Evolutionary conservation across 2,797 vertebrate species (phyloP), one percentile per base, ranked within the genome.

Genomic region (Echiichthys vipera): DNA sequence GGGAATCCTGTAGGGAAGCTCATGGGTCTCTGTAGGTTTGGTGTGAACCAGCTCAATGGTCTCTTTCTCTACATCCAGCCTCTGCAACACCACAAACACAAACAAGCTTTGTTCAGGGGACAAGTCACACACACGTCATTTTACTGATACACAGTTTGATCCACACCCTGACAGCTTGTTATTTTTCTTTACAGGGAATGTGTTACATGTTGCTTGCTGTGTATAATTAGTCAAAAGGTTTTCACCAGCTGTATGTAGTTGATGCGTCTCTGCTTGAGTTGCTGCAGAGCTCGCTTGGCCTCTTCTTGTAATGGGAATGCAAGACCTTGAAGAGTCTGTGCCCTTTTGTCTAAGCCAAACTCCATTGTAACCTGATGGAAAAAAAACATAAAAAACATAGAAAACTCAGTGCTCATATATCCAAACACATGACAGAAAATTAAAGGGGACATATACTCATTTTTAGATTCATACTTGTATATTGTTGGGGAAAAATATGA

Each of bases 181-280:
- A 2, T 32, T 45, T 42, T 27, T 30, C 2, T 74, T 72, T 39
- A 24, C 30, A 30, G 27, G 7, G 20, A 37, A 22, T 18, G 18
- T 24, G 37, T 59, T 34, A 15, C 3, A 62, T 32, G 11, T 30
- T 42, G 18, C 12, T 46, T 0, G 12, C 25, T 18, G 32, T 46
- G 5, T 39, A 14, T 36, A 17, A 62, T 46, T 34, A 49, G 18
- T 13, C 5, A 34, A 29, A 10, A 3, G 3, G 39, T 36, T 18
- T 70, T 90, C 89, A 99, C 98, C 95, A 99, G 94, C 87, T 99
- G 98, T 79, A 99, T 97, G 87, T 99, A 99, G 93, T 99, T 98
- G 91, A 99, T 94, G 13, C 92, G 94, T 88, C 93, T 97, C 91
- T 97, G 95, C 84, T 94, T 96, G 80, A 99, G 96, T 1, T 96